Conservation (phyloP, 2,113 vertebrate species). For the Lagenorhynchus albirostris region DNA sequence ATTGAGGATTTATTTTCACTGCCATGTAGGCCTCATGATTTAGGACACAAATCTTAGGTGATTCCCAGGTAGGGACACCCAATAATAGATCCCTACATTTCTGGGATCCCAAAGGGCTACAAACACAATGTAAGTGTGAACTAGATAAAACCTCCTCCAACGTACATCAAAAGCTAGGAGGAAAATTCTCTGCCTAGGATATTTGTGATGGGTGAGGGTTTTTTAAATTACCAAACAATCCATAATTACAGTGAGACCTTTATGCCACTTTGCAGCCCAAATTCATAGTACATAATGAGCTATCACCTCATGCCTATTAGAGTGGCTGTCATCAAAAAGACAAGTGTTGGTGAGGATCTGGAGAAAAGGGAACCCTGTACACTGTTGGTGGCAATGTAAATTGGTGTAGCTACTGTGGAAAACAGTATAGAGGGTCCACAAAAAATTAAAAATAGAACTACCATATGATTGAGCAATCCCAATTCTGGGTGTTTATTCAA, state of each 20-base stretch:
- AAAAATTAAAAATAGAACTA: neutral
- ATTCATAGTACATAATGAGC: neutral
- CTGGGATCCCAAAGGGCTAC: neutral
- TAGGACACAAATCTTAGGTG: neutral
- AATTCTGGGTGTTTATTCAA: neutral
- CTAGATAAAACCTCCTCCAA: neutral
- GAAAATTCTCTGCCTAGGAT: neutral
- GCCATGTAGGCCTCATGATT: neutral
- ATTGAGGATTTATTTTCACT: neutral
- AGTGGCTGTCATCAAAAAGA: neutral
- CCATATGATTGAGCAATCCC: neutral
- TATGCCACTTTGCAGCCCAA: neutral
- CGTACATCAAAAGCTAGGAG: neutral
- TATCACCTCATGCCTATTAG: neutral
- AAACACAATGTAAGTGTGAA: neutral
- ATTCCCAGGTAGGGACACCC: neutral
- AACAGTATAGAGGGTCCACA: neutral
- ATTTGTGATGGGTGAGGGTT: neutral
- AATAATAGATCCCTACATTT: neutral
- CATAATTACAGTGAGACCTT: neutral
- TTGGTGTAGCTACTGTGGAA: neutral
- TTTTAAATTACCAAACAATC: neutral
- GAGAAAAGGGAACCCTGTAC: neutral
- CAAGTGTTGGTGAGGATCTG: neutral
- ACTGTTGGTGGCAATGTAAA: neutral